phyloP scores from a whole-genome alignment of 2,888 invertebrate species.

The Panorpa germanica region DNA sequence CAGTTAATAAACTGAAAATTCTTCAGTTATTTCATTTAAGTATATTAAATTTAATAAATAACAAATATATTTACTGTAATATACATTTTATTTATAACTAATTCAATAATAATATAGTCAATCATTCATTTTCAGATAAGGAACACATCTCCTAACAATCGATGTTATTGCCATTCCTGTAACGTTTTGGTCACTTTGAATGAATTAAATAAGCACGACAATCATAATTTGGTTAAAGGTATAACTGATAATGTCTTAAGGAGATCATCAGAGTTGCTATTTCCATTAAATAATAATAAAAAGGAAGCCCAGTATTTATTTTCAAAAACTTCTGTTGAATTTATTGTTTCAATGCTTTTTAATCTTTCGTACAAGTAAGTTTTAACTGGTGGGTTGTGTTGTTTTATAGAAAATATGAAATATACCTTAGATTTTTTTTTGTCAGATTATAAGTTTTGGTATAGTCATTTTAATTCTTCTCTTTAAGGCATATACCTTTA shows the following conservation, averaged over 20 bases:
- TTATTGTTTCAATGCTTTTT: slow-evolving; percentile 40
- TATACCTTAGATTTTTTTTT: too few relatives aligned
- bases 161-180: slow-evolving; percentile 47
- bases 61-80: slow-evolving; percentile 1
- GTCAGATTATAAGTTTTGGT: not conserved
- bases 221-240: slow-evolving; percentile 31
- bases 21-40: too few relatives aligned
- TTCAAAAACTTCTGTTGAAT: slow-evolving; percentile 40
- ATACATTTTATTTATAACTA: slow-evolving; percentile 20
- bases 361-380: slow-evolving; percentile 36
- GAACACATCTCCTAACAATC: slow-evolving; percentile 23
- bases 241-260: slow-evolving; percentile 35
- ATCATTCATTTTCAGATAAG: slow-evolving; percentile 22
- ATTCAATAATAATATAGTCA: too few relatives aligned
- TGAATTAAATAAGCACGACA: slow-evolving; percentile 26
- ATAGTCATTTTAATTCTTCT: not conserved
- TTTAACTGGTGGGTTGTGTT: too few relatives aligned
- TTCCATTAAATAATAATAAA: slow-evolving; percentile 50
- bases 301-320: slow-evolving; percentile 83
- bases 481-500: not conserved
- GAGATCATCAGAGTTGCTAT: slow-evolving; percentile 46
- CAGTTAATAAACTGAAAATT: too few relatives aligned
- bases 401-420: too few relatives aligned
- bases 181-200: slow-evolving; percentile 26
- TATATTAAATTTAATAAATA: slow-evolving; percentile 26